A percentile compares a stretch with the other conserved stretches of the same genome.
These are phyloP conservation scores for Corythaeola cristata DNA, from an alignment of 2,113 vertebrate genomes.

Conservation along the genomic window DNA sequence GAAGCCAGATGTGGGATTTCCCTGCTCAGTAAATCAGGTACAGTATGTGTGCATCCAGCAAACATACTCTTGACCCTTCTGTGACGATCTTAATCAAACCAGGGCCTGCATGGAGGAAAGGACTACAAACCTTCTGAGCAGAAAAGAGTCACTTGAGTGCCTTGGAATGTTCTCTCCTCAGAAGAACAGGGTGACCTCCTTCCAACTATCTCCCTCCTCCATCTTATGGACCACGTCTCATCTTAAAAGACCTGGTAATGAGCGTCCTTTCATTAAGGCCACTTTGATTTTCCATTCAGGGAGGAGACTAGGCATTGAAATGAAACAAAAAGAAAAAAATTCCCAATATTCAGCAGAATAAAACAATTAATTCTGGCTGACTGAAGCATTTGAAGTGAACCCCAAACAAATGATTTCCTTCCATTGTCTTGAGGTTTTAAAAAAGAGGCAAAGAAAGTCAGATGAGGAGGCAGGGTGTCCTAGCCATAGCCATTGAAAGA, in stretches of 20 bases:
- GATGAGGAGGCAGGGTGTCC: neutral
- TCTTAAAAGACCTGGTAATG: neutral
- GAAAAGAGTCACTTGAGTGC: neutral
- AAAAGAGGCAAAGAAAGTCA: neutral
- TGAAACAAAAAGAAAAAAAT: neutral
- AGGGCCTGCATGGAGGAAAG: neutral
- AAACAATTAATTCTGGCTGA: neutral
- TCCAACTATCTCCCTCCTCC: neutral
- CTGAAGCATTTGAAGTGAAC: neutral
- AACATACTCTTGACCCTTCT: neutral
- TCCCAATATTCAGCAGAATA: neutral
- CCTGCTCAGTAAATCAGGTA: neutral
- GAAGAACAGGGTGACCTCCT: neutral
- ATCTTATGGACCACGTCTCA: neutral
- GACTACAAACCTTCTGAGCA: neutral
- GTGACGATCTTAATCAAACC: neutral
- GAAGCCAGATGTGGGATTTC: neutral
- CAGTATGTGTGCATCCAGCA: neutral
- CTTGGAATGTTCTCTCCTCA: neutral
- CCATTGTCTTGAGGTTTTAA: neutral
- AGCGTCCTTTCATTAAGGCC: neutral
- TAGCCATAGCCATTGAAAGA: neutral
- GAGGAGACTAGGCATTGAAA: neutral
- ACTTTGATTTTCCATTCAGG: neutral
- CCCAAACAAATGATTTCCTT: neutral